phyloP scores from a whole-genome alignment of 1,140 invertebrate genomes.

The Neotoxoptera formosana region DNA sequence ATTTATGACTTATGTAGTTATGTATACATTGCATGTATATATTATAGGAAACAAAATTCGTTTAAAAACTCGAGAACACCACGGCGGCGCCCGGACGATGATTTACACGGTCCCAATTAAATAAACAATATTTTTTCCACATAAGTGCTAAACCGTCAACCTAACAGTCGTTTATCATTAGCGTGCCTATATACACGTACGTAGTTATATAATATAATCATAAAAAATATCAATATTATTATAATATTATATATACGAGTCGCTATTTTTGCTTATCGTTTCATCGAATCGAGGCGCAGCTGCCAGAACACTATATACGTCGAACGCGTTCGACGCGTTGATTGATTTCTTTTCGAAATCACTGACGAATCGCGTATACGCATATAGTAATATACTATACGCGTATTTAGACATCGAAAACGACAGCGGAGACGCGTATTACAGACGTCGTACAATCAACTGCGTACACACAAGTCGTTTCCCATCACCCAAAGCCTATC shows the following conservation, averaged over 20 bases:
- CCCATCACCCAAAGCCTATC: neutral
- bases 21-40: no score
- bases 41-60: neutral
- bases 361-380: neutral
- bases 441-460: neutral
- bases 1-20: conserved; percentile 10
- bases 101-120: neutral
- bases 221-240: neutral
- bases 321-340: neutral
- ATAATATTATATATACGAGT: no score
- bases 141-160: neutral
- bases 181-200: no score
- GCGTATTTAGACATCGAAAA: neutral
- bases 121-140: neutral
- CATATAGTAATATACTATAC: neutral
- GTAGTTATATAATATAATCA: no score
- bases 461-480: neutral
- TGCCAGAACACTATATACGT: neutral
- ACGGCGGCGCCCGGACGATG: neutral
- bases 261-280: neutral
- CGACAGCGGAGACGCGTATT: no score
- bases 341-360: neutral
- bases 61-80: neutral
- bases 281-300: neutral
- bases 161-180: neutral